These are phyloP conservation scores for Chelon auratus DNA, from an alignment of 2,797 vertebrate genomes.

Conservation along the genomic window DNA sequence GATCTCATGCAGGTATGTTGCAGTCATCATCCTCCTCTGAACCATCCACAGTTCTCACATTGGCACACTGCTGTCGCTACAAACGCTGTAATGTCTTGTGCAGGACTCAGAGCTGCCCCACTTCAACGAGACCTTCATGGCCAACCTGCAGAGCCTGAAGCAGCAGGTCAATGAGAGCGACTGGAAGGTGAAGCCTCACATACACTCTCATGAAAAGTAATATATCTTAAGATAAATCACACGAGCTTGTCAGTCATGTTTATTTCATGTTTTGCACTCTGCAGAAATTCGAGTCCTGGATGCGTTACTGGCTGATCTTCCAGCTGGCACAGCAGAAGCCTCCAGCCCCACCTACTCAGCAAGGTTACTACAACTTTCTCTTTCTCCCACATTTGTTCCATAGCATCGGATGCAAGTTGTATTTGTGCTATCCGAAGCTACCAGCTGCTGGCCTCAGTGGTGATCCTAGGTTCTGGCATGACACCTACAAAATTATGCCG, in stretches of 20 bases:
- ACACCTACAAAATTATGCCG: background rate
- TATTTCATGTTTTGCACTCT: conserved; percentile 18
- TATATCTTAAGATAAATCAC: background rate
- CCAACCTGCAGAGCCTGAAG: conserved; percentile 84
- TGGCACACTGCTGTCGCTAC: background rate
- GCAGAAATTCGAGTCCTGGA: conserved; percentile 89
- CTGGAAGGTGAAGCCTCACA: conserved; percentile 85
- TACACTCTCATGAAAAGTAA: background rate
- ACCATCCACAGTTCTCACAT: background rate
- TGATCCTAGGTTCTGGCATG: background rate
- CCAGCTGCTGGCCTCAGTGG: too few species aligned
- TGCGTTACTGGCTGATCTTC: conserved; percentile 91
- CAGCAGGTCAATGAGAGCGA: conserved; percentile 69
- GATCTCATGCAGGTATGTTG: conserved; percentile 85
- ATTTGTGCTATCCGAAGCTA: background rate
- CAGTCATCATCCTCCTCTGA: background rate
- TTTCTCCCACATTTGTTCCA: background rate
- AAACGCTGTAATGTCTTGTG: conserved; percentile 8
- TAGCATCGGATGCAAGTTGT: background rate
- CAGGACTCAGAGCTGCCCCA: conserved; percentile 81
- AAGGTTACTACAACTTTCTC: conserved; percentile 49
- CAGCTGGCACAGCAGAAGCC: conserved; percentile 86
- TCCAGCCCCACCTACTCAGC: conserved; percentile 51
- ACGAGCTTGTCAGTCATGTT: background rate
- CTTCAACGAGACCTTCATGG: conserved; percentile 83